Evolutionary conservation across 2,888 invertebrate genomes (phyloP), one percentile per base, ranked within the genome.

Genomic region (Luperina testacea): DNA sequence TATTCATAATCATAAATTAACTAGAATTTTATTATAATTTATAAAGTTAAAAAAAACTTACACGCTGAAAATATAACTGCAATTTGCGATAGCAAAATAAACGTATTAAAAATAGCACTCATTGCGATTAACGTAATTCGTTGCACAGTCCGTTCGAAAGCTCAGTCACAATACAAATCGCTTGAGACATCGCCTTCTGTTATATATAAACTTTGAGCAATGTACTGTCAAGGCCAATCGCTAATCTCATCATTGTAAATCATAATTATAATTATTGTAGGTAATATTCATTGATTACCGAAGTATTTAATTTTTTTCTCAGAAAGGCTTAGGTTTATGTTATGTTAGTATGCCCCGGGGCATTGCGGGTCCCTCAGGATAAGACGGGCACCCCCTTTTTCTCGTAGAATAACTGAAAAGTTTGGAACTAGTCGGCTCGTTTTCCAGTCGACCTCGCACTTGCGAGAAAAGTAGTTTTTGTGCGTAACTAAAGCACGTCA

Each of bases 141-240:
- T 72, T 68, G 83, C 86, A 82, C 90, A 87, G 83, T 81, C 88
- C 75, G 81, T 64, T 84, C 81, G 78, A 90, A 92, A 91, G 92
- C 90, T 90, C 76, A 80, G 78, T 77, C 89, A 90, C 90, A 78
- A 86, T 80, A 88, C 78, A 87, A 90, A 88, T 88, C 83, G 61
- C 72, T 75, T 67, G 61, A 73, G 69, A 69, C 76, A 81, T 72
- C 79, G 72, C 76, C 87, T 67, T 38, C 76, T 87, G 81, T 84
- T 90, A 86, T 93, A 90, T 92, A 91, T 92, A 91, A 92, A 89
- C 84, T 88, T 80, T 80, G 73, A 87, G 76, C 87, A 85, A 87
- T 88, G 81, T 80, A 63, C 65, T 85, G 82, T 84, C 91, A 91
- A 90, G 91, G 92, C 61, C 85, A 79, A 72, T 68, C 65, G 69